These are phyloP conservation scores for Antheraea pernyi DNA, from an alignment of 1,140 invertebrate species.

Conservation along the genomic window DNA sequence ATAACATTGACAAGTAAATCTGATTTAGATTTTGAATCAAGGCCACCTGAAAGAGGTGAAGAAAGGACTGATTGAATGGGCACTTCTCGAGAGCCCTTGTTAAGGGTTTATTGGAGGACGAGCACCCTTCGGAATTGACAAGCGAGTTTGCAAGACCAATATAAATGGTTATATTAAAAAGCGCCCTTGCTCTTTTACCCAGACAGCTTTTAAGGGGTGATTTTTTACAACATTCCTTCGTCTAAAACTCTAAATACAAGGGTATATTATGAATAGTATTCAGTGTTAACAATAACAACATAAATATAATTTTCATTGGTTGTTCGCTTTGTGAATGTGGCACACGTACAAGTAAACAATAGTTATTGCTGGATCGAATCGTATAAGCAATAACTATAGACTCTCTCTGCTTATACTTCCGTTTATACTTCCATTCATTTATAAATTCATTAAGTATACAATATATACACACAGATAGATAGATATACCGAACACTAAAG, in stretches of 20 bases:
- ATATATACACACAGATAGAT: too few relatives aligned
- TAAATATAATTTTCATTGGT: slow-evolving; percentile 8
- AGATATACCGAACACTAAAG: too few relatives aligned
- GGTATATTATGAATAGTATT: slow-evolving; percentile 43
- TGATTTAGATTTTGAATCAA: slow-evolving; percentile 65
- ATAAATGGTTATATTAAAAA: slow-evolving; percentile 53
- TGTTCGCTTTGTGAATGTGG: slow-evolving; percentile 4
- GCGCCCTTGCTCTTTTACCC: slow-evolving; percentile 71
- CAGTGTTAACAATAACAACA: slow-evolving; percentile 14
- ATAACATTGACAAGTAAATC: slow-evolving; percentile 69
- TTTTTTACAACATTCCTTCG: slow-evolving; percentile 49
- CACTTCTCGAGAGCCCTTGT: slow-evolving; percentile 58
- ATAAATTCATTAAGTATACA: not conserved
- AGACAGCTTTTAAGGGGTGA: slow-evolving; percentile 44
- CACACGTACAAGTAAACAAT: not conserved
- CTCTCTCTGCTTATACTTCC: not conserved
- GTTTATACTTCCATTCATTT: not conserved
- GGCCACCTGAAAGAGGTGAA: slow-evolving; percentile 65
- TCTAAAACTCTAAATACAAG: slow-evolving; percentile 15
- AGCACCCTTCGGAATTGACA: slow-evolving; percentile 44
- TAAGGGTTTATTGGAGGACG: slow-evolving; percentile 70
- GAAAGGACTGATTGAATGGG: slow-evolving; percentile 57
- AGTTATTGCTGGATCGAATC: not conserved
- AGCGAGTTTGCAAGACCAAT: slow-evolving; percentile 47
- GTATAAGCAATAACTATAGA: not conserved